Evolutionary conservation across 2,797 vertebrate species (phyloP).

Genomic region (Pseudochirops corinnae): DNA sequence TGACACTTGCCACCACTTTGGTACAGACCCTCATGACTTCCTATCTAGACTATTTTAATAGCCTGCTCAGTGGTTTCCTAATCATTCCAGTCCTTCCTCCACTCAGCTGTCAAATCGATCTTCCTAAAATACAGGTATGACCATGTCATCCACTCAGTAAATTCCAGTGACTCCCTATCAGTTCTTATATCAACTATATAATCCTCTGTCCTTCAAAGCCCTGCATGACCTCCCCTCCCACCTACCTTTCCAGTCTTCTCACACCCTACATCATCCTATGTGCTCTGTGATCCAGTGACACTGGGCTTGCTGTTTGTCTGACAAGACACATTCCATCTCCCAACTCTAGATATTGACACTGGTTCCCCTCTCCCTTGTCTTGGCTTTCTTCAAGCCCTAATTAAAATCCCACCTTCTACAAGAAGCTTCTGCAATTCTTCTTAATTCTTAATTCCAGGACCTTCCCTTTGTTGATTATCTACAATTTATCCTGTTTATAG

Average conservation of each 20-base stretch:
- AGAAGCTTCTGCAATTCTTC: background rate
- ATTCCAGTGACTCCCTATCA: background rate
- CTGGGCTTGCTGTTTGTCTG: background rate
- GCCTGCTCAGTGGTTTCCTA: background rate
- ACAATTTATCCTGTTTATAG: too few relatives aligned
- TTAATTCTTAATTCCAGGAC: too few relatives aligned
- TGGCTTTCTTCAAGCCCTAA: background rate
- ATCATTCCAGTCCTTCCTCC: background rate
- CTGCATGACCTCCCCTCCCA: background rate
- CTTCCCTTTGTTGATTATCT: background rate
- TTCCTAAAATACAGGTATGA: background rate
- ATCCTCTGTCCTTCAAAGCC: background rate
- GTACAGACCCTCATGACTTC: background rate
- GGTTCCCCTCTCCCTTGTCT: background rate
- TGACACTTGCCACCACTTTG: background rate
- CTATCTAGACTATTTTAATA: background rate
- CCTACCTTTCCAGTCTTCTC: background rate
- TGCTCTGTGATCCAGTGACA: background rate
- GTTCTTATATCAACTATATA: background rate
- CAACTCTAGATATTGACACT: background rate
- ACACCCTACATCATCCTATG: background rate
- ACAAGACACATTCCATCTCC: background rate
- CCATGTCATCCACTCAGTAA: background rate
- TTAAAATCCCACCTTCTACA: background rate
- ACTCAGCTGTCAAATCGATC: background rate